Percentiles rank a stretch among this genome's conserved stretches.
Evolutionary conservation across 2,888 invertebrate species (phyloP).

Genomic region (Gibbula magus): DNA sequence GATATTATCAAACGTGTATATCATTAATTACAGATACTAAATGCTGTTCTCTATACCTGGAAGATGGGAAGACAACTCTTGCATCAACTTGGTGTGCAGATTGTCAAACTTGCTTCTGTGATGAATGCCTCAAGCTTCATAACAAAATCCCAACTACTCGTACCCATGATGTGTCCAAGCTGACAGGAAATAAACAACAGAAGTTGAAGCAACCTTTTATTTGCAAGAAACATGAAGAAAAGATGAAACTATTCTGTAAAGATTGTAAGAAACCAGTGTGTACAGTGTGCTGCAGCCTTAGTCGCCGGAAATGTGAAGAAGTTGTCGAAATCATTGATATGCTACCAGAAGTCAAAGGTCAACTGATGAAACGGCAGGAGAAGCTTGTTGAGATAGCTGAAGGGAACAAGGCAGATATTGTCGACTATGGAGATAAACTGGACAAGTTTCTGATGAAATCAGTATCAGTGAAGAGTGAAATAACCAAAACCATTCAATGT

Average conservation of each 20-base stretch:
- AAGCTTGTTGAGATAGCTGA: too few relatives aligned
- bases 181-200: not conserved
- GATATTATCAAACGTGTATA: too few relatives aligned
- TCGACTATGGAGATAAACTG: too few relatives aligned
- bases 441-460: too few relatives aligned
- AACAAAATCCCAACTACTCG: not conserved
- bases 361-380: too few relatives aligned
- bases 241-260: not conserved
- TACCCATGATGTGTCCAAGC: not conserved
- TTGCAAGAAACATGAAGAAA: not conserved
- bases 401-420: too few relatives aligned
- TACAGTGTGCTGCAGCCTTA: not conserved
- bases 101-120: not conserved
- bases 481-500: not conserved
- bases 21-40: not conserved
- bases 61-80: not conserved
- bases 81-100: not conserved
- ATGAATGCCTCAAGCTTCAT: not conserved
- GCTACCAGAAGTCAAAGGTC: not conserved
- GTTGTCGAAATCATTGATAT: not conserved
- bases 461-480: not conserved
- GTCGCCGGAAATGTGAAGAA: not conserved
- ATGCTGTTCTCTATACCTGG: not conserved
- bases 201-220: not conserved
- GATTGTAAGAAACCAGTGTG: not conserved